These are phyloP conservation scores for Zaprionus tsacasi DNA, from an alignment of 1,140 invertebrate genomes.

Conservation along the genomic window DNA sequence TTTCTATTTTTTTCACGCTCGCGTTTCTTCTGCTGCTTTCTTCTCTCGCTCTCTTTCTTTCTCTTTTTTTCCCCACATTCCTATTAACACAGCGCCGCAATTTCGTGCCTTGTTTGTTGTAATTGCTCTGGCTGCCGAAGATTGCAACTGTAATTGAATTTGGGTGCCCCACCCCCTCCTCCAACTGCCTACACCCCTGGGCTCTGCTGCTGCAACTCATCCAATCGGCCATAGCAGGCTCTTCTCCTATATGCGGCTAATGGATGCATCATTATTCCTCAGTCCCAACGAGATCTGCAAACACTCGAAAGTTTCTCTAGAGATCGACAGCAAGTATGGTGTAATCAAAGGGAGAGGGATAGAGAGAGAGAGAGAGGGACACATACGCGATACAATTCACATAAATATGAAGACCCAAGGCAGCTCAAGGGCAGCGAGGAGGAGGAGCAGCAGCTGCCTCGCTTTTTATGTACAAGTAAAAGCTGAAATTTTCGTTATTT, in stretches of 20 bases:
- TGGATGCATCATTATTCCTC: conserved; percentile 24
- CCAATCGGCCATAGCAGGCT: conserved; percentile 4
- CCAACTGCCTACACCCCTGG: no score
- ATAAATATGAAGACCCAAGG: conserved; percentile 19
- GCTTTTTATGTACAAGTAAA: conserved; percentile 63
- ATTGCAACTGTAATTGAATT: conserved; percentile 72
- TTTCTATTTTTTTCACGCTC: conserved; percentile 36
- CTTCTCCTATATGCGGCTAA: conserved; percentile 18
- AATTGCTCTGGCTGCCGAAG: conserved; percentile 58
- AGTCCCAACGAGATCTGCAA: conserved; percentile 18
- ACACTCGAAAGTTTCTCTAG: conserved; percentile 31
- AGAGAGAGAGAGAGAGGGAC: conserved; percentile 37
- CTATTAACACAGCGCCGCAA: conserved; percentile 68
- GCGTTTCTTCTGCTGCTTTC: conserved; percentile 20
- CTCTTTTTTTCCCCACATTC: conserved; percentile 48
- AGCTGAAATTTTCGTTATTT: conserved; percentile 76
- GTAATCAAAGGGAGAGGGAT: conserved; percentile 49
- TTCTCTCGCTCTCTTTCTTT: background rate
- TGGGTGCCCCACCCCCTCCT: no score
- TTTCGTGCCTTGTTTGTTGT: conserved; percentile 65
- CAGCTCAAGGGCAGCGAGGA: background rate
- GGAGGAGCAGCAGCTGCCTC: background rate
- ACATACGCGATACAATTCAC: conserved; percentile 20
- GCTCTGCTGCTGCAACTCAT: background rate
- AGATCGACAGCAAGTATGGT: conserved; percentile 39